Percentiles rank a stretch among this genome's conserved stretches.
Evolutionary conservation across 2,797 vertebrate species (phyloP).

Genomic region (Antennarius maculatus): DNA sequence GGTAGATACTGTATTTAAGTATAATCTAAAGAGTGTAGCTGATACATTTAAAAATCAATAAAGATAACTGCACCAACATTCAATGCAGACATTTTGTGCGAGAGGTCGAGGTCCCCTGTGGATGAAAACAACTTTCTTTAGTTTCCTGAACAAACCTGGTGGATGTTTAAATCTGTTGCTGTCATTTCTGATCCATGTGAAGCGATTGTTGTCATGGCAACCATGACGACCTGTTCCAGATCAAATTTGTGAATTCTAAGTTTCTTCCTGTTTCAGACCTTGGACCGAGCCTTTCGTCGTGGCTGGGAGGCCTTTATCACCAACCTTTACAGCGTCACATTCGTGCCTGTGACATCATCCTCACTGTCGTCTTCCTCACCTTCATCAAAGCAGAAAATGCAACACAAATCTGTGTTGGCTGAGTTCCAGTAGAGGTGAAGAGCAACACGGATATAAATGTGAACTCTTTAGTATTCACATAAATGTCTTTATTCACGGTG

Average conservation of each 20-base stretch:
- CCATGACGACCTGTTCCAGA: no score
- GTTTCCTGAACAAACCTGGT: no score
- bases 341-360: slow-evolving; percentile 62
- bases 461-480: not conserved
- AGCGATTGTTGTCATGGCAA: no score
- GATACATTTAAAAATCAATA: no score
- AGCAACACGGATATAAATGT: slow-evolving; percentile 1
- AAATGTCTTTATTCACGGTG: not conserved
- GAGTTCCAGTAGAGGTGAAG: slow-evolving; percentile 61
- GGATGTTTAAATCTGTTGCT: no score
- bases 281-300: slow-evolving; percentile 80
- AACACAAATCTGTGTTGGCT: slow-evolving; percentile 45
- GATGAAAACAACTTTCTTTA: no score
- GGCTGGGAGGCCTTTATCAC: slow-evolving; percentile 83
- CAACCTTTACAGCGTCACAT: slow-evolving; percentile 83
- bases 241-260: slow-evolving; percentile 1
- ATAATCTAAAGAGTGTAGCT: no score
- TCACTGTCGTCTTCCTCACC: slow-evolving; percentile 44
- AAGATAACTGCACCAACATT: no score
- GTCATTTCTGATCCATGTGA: no score
- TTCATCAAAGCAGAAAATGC: slow-evolving; percentile 39
- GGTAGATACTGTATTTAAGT: no score
- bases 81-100: no score
- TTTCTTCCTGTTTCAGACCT: slow-evolving; percentile 61
- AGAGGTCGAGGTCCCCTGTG: no score